Conservation (phyloP, 2,797 vertebrate genomes). For the Liasis olivaceus region DNA sequence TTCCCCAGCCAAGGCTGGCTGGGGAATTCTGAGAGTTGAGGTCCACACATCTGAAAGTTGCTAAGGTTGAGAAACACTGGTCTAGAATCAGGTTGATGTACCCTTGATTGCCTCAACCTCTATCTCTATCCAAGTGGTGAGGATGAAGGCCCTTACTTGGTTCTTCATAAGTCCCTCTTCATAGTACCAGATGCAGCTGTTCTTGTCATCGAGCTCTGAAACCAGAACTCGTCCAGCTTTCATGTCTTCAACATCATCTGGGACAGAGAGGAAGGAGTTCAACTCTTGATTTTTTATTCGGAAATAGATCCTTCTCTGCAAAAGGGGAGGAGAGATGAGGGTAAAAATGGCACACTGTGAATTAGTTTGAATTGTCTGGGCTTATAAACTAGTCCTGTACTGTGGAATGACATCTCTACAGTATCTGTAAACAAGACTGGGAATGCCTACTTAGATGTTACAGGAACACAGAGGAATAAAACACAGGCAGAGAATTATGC, state of each 20-base stretch:
- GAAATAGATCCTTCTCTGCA: slow-evolving; percentile 85
- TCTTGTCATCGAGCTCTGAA: slow-evolving; percentile 74
- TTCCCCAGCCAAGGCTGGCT: too few relatives aligned
- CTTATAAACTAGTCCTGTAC: neutral
- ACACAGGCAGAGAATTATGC: neutral
- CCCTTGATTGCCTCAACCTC: neutral
- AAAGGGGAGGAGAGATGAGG: neutral
- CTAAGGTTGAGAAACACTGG: too few relatives aligned
- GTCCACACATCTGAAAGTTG: too few relatives aligned
- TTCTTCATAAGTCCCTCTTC: slow-evolving; percentile 91
- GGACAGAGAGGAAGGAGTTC: slow-evolving; percentile 81
- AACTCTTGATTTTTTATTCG: slow-evolving; percentile 81
- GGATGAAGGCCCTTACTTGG: slow-evolving; percentile 77
- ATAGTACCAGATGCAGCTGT: slow-evolving; percentile 89
- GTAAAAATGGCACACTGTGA: neutral
- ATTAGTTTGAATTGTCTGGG: neutral
- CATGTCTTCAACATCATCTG: slow-evolving; percentile 86
- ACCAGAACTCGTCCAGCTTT: slow-evolving; percentile 90
- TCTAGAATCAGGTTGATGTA: too few relatives aligned
- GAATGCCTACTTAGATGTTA: neutral
- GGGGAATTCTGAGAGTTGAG: too few relatives aligned
- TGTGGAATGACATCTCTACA: neutral
- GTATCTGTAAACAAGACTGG: too few relatives aligned
- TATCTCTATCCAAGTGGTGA: neutral
- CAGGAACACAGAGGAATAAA: neutral